A percentile compares a stretch with the other conserved stretches of the same genome.
These are phyloP conservation scores for Drosophila kokeensis DNA, from an alignment of 2,888 invertebrate species.

Conservation along the genomic window DNA sequence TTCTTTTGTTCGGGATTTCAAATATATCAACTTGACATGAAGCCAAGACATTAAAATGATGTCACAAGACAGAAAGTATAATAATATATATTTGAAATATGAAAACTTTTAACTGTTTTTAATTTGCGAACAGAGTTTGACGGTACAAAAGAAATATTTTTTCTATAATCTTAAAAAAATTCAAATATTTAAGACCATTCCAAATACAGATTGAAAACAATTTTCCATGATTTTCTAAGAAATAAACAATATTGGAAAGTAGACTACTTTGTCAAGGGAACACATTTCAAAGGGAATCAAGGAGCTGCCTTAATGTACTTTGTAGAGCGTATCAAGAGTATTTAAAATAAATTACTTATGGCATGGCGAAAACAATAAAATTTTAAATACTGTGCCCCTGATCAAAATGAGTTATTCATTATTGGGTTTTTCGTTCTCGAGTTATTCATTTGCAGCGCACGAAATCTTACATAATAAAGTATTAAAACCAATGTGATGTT, in stretches of 20 bases:
- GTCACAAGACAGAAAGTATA: neutral
- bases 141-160: neutral
- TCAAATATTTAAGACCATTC: neutral
- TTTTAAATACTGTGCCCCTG: constrained; percentile 10
- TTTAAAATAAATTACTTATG: constrained; percentile 11
- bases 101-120: neutral
- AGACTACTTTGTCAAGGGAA: no score
- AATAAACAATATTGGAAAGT: neutral
- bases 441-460: constrained; percentile 22
- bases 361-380: neutral
- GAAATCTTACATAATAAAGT: constrained; percentile 75
- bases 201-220: neutral
- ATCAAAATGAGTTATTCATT: constrained; percentile 64
- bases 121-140: neutral
- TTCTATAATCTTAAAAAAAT: neutral
- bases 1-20: neutral
- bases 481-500: constrained; percentile 67
- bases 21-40: neutral
- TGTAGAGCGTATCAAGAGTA: neutral
- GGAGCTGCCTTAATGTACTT: neutral
- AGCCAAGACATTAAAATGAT: neutral
- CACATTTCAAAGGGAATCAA: neutral
- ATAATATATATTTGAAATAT: neutral
- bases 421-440: constrained; percentile 62
- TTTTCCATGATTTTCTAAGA: neutral